Percentiles rank a stretch among this genome's conserved stretches.
These are phyloP conservation scores for Aix galericulata DNA, from an alignment of 2,113 vertebrate species.

Conservation along the genomic window DNA sequence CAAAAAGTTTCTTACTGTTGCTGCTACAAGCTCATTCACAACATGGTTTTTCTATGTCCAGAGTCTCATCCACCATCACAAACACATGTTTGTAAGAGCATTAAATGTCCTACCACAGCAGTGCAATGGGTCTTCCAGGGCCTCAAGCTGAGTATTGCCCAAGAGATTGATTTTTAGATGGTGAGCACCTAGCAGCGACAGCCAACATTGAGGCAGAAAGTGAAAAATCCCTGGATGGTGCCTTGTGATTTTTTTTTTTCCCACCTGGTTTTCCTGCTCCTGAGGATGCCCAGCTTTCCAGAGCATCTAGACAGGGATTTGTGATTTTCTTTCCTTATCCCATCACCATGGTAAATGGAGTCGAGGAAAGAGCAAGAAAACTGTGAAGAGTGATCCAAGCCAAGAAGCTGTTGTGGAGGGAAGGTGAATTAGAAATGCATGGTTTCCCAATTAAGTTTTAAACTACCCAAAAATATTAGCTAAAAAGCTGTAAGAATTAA, in stretches of 20 bases:
- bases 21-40: background rate
- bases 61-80: background rate
- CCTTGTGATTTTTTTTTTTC: background rate
- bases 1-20: background rate
- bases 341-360: background rate
- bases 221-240: background rate
- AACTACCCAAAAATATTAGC: background rate
- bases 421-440: background rate
- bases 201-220: background rate
- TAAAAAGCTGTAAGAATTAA: background rate
- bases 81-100: rapidly evolving
- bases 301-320: background rate
- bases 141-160: background rate
- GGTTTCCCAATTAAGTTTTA: background rate
- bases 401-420: background rate
- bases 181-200: background rate
- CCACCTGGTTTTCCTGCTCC: background rate
- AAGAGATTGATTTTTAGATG: background rate
- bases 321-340: background rate
- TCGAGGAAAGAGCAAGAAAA: background rate
- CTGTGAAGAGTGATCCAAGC: background rate
- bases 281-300: background rate
- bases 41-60: background rate
- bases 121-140: background rate
- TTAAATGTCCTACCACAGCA: background rate